Evolutionary conservation across 1,140 invertebrate species (phyloP).

Genomic region (Microplitis demolitor): DNA sequence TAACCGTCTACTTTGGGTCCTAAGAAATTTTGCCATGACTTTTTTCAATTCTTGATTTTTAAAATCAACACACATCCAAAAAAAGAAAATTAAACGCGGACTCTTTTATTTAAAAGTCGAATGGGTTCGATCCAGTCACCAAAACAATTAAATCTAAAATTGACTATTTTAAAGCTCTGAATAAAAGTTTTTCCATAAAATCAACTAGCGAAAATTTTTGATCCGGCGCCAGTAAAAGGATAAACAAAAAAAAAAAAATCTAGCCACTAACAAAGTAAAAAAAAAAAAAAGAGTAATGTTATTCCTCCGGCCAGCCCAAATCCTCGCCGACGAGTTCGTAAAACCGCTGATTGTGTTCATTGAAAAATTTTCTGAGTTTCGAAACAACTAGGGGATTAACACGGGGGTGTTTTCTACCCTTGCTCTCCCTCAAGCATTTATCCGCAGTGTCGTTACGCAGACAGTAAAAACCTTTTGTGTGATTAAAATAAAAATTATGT

Average conservation of each 20-base stretch:
- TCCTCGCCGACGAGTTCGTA: conserved; percentile 92
- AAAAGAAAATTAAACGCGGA: no score
- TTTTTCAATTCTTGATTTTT: no score
- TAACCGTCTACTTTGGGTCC: no score
- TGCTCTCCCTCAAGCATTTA: conserved; percentile 92
- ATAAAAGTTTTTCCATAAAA: no score
- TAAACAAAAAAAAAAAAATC: neutral
- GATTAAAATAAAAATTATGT: conserved; percentile 96
- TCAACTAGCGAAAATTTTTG: no score
- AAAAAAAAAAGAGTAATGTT: conserved; percentile 32
- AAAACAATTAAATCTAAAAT: no score
- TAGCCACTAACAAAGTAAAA: neutral
- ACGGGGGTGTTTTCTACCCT: conserved; percentile 89
- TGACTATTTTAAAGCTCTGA: no score
- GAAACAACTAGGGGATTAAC: conserved; percentile 84
- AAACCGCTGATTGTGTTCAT: conserved; percentile 93
- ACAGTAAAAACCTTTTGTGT: conserved; percentile 97
- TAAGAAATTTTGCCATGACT: no score
- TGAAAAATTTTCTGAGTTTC: conserved; percentile 90
- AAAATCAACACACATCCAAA: no score
- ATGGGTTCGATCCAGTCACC: no score
- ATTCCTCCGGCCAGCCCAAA: conserved; percentile 88
- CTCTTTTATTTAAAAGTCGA: no score
- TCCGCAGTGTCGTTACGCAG: conserved; percentile 83
- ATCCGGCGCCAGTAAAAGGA: neutral